These are phyloP conservation scores for Lysiphlebus fabarum DNA, from an alignment of 1,140 invertebrate genomes.

Conservation along the genomic window DNA sequence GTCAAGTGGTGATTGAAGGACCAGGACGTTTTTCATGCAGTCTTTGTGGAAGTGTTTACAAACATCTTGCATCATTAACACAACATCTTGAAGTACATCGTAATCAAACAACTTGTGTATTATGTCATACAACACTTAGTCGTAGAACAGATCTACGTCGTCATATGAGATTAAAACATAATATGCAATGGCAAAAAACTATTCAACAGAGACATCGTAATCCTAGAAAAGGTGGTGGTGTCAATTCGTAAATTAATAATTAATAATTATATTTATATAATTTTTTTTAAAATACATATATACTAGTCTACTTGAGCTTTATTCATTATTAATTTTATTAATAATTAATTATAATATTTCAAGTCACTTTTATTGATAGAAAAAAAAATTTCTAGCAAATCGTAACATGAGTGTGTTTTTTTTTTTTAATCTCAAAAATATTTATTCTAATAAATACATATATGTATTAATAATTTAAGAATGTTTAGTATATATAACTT, in stretches of 20 bases:
- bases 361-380: too few species aligned
- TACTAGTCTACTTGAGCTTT: too few species aligned
- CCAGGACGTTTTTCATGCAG: slow-evolving; percentile 56
- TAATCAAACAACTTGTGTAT: slow-evolving; percentile 57
- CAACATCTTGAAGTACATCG: slow-evolving; percentile 58
- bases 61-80: slow-evolving; percentile 56
- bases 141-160: slow-evolving; percentile 56
- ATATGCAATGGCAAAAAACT: slow-evolving; percentile 55
- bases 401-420: too few species aligned
- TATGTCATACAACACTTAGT: slow-evolving; percentile 57
- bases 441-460: too few species aligned
- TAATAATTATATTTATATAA: too few species aligned
- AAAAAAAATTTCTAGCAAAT: too few species aligned
- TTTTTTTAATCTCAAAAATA: too few species aligned
- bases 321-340: too few species aligned
- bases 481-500: too few species aligned
- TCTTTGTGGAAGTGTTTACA: slow-evolving; percentile 56
- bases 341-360: too few species aligned
- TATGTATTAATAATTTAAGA: too few species aligned
- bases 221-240: slow-evolving; percentile 39
- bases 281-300: too few species aligned
- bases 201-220: slow-evolving; percentile 48
- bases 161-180: slow-evolving; percentile 56
- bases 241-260: slow-evolving; percentile 36
- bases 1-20: slow-evolving; percentile 55